These are phyloP conservation scores for Cotesia vestalis DNA, from an alignment of 1,140 invertebrate species.

Conservation along the genomic window DNA sequence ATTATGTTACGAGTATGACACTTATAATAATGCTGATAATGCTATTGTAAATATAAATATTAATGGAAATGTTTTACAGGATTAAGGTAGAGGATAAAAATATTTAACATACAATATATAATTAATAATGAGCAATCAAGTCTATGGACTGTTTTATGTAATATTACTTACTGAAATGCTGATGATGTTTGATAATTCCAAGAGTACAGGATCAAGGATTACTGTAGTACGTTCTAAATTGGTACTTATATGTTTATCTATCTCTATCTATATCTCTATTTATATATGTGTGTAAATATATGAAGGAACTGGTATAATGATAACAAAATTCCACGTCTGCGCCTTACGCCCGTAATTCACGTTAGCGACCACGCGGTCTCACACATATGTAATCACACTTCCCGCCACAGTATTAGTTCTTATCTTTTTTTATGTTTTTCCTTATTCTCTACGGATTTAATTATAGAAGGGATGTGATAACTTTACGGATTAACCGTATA, in stretches of 20 bases:
- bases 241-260: background rate
- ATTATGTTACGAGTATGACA: no score
- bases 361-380: slow-evolving; percentile 2
- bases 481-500: no score
- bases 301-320: background rate
- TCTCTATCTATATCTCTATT: background rate
- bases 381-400: no score
- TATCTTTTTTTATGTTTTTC: no score
- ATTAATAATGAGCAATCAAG: no score
- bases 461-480: no score
- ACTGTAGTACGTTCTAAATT: slow-evolving; percentile 11
- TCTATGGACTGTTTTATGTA: no score
- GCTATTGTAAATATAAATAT: background rate
- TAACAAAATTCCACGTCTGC: slow-evolving; percentile 8
- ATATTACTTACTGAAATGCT: no score
- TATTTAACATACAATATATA: background rate
- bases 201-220: slow-evolving; percentile 25
- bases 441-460: no score
- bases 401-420: no score
- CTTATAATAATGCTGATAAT: no score
- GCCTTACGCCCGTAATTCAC: background rate
- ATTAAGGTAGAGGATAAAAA: background rate
- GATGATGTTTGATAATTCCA: no score
- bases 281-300: background rate
- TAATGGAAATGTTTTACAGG: background rate